A percentile compares a stretch with the other conserved stretches of the same genome.
phyloP scores from a whole-genome alignment of 2,113 vertebrate genomes.

The Seriola dumerili region DNA sequence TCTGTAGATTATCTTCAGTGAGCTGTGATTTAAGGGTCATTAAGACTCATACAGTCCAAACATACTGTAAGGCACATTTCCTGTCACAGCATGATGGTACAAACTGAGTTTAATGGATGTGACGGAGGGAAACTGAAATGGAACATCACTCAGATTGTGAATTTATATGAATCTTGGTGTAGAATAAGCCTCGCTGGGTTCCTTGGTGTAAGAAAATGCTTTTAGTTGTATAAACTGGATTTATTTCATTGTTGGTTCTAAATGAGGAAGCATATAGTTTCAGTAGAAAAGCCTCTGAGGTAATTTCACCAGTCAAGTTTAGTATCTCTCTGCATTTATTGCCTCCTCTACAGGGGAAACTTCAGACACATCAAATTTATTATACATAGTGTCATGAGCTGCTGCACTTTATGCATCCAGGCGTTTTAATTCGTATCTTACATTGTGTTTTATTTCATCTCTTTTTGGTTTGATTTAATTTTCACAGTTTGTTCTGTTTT shows the following conservation, averaged over 20 bases:
- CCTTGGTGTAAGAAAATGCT: not conserved
- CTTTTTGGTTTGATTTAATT: not conserved
- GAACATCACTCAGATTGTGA: conserved; percentile 1
- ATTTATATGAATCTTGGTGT: not conserved
- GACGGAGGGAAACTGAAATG: conserved; percentile 9
- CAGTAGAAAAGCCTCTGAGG: not conserved
- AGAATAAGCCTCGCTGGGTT: not conserved
- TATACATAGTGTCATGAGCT: not conserved
- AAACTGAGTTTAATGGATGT: conserved; percentile 8
- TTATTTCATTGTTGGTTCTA: not conserved
- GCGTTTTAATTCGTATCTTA: not conserved
- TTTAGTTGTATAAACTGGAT: conserved; percentile 4
- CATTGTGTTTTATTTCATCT: not conserved
- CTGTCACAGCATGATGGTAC: not conserved
- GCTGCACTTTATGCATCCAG: not conserved
- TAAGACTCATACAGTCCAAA: not conserved
- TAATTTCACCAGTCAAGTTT: not conserved
- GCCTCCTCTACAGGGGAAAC: not conserved
- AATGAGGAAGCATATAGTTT: not conserved
- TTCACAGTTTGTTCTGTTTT: not conserved
- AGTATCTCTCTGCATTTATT: not conserved
- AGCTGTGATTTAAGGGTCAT: not conserved
- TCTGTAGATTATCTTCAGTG: not conserved
- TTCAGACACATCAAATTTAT: not conserved
- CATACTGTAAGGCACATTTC: conserved; percentile 1